Evolutionary conservation across 1,140 invertebrate genomes (phyloP).

Genomic region (Zaprionus davidi): DNA sequence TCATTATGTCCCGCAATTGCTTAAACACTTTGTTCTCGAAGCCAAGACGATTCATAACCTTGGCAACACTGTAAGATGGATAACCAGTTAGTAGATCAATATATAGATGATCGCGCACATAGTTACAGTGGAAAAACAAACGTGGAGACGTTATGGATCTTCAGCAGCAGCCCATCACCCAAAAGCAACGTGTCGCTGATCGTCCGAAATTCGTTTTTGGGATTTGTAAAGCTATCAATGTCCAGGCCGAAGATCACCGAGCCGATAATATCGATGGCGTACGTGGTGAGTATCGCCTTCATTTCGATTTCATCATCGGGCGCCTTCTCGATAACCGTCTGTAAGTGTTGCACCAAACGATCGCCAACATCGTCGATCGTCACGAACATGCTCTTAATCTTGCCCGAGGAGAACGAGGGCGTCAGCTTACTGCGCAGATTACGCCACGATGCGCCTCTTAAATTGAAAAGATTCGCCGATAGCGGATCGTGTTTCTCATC

Average conservation of each 20-base stretch:
- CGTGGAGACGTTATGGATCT: slow-evolving; percentile 45
- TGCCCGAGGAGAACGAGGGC: slow-evolving; percentile 86
- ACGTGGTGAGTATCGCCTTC: slow-evolving; percentile 65
- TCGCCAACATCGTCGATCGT: slow-evolving; percentile 84
- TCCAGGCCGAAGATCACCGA: slow-evolving; percentile 84
- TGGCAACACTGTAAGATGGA: slow-evolving; percentile 47
- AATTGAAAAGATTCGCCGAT: slow-evolving; percentile 83
- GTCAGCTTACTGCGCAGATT: slow-evolving; percentile 85
- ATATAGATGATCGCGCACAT: background rate
- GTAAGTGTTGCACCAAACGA: slow-evolving; percentile 68
- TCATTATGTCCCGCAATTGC: slow-evolving; percentile 81
- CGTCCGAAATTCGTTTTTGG: slow-evolving; percentile 68
- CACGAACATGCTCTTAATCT: slow-evolving; percentile 86
- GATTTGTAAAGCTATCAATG: slow-evolving; percentile 81
- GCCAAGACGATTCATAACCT: slow-evolving; percentile 65
- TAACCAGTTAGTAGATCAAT: background rate
- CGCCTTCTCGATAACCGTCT: slow-evolving; percentile 39
- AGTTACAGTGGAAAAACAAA: slow-evolving; percentile 76
- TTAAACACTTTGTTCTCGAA: slow-evolving; percentile 31
- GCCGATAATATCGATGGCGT: slow-evolving; percentile 84
- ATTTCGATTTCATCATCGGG: slow-evolving; percentile 55
- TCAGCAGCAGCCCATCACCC: slow-evolving; percentile 21
- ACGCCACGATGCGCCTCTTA: slow-evolving; percentile 85
- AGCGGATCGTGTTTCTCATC: slow-evolving; percentile 81
- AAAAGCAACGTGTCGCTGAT: slow-evolving; percentile 46